Conservation (phyloP, 2,797 vertebrate species). For the Melanotaenia nigrans region DNA sequence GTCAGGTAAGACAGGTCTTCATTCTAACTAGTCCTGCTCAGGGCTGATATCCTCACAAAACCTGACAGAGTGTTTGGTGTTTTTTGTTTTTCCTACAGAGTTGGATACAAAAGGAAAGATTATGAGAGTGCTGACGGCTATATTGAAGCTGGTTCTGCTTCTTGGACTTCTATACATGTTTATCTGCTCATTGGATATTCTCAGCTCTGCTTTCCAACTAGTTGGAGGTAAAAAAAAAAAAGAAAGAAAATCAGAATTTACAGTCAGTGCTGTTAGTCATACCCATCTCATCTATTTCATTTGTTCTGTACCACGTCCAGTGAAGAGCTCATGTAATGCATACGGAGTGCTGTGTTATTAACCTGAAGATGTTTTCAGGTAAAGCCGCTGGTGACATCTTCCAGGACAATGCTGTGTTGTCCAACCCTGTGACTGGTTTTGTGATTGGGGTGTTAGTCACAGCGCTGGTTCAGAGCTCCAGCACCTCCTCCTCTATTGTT, state of each 20-base stretch:
- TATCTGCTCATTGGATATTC: slow-evolving; percentile 93
- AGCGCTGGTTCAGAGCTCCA: slow-evolving; percentile 96
- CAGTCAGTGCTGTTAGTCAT: background rate
- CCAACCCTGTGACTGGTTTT: slow-evolving; percentile 93
- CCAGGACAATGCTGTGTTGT: slow-evolving; percentile 89
- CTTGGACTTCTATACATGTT: slow-evolving; percentile 94
- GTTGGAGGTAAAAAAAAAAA: slow-evolving; percentile 87
- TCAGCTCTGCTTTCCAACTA: slow-evolving; percentile 96
- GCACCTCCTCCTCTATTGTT: slow-evolving; percentile 95
- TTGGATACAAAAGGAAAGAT: slow-evolving; percentile 87
- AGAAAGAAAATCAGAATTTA: too few relatives aligned
- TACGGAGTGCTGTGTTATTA: slow-evolving; percentile 15
- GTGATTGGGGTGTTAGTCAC: slow-evolving; percentile 98
- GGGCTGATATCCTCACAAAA: background rate
- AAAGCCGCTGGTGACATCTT: slow-evolving; percentile 97
- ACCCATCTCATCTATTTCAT: background rate
- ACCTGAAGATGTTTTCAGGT: slow-evolving; percentile 74
- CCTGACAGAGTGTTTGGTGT: slow-evolving; percentile 10
- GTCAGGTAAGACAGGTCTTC: slow-evolving; percentile 86
- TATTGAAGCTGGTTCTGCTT: slow-evolving; percentile 83
- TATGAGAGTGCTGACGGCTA: slow-evolving; percentile 77
- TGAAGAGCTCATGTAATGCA: slow-evolving; percentile 25
- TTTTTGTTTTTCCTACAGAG: slow-evolving; percentile 77
- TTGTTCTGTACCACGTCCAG: background rate
- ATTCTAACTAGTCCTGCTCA: background rate